phyloP scores from a whole-genome alignment of 2,113 vertebrate species.

The Cyanoramphus novaezelandiae region DNA sequence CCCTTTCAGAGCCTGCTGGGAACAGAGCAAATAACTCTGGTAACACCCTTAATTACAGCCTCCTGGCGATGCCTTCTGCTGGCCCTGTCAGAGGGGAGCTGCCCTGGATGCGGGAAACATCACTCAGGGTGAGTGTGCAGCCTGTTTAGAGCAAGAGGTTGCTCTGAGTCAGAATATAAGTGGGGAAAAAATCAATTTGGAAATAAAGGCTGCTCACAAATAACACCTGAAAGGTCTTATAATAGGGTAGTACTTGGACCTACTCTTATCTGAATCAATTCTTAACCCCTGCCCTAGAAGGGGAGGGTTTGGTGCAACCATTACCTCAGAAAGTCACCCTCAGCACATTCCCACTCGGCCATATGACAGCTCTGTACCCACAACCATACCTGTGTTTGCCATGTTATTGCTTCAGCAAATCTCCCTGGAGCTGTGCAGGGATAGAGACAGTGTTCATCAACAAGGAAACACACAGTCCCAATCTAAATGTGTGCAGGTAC shows the following conservation, averaged over 20 bases:
- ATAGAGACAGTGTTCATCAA: accelerated
- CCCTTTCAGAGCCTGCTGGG: not conserved
- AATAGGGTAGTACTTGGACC: not conserved
- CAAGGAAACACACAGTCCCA: not conserved
- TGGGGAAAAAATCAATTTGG: not conserved
- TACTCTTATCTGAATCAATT: not conserved
- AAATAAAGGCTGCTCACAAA: not conserved
- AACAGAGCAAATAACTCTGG: not conserved
- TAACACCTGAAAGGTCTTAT: not conserved
- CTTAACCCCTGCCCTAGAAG: not conserved
- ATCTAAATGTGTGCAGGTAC: not conserved
- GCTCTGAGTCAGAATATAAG: not conserved
- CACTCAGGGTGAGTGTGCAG: not conserved
- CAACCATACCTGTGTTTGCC: not conserved
- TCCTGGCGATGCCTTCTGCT: not conserved
- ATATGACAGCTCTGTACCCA: not conserved
- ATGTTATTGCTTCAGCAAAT: not conserved
- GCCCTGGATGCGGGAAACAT: not conserved
- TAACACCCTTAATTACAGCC: not conserved
- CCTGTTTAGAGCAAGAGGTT: not conserved
- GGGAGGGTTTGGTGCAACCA: not conserved
- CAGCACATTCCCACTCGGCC: not conserved
- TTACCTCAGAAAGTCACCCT: not conserved
- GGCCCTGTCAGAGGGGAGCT: not conserved
- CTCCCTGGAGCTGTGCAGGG: not conserved